These are phyloP conservation scores for Ciconia boyciana DNA, from an alignment of 2,113 vertebrate genomes.

Conservation along the genomic window DNA sequence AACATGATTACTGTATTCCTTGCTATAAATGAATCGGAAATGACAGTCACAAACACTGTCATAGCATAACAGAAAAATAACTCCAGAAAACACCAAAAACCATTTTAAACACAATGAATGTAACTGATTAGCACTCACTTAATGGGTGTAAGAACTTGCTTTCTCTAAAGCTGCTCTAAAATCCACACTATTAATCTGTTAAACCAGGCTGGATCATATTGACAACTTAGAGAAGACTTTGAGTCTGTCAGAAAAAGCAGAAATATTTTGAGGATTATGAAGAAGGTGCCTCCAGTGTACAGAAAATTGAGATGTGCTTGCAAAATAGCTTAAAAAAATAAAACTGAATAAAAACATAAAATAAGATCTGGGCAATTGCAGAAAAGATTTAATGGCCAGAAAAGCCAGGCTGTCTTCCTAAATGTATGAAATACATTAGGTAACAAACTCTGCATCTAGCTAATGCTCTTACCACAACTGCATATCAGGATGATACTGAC, in stretches of 20 bases:
- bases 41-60: not conserved
- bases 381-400: not conserved
- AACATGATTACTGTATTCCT: not conserved
- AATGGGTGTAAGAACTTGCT: not conserved
- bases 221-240: not conserved
- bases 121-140: not conserved
- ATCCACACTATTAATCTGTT: not conserved
- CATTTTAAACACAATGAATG: not conserved
- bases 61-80: not conserved
- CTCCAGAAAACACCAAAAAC: not conserved
- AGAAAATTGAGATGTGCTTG: not conserved
- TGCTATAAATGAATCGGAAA: slow-evolving; percentile 3
- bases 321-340: not conserved
- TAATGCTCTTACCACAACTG: not conserved
- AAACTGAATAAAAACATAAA: not conserved
- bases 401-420: not conserved
- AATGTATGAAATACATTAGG: not conserved
- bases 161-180: not conserved
- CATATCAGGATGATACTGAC: not conserved
- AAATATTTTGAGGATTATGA: not conserved
- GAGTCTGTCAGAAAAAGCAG: not conserved
- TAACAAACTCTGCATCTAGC: not conserved
- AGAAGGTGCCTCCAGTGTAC: not conserved
- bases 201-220: not conserved
- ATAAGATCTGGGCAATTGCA: not conserved